Conservation (phyloP, 1,140 invertebrate genomes). For the Eurosta solidaginis region DNA sequence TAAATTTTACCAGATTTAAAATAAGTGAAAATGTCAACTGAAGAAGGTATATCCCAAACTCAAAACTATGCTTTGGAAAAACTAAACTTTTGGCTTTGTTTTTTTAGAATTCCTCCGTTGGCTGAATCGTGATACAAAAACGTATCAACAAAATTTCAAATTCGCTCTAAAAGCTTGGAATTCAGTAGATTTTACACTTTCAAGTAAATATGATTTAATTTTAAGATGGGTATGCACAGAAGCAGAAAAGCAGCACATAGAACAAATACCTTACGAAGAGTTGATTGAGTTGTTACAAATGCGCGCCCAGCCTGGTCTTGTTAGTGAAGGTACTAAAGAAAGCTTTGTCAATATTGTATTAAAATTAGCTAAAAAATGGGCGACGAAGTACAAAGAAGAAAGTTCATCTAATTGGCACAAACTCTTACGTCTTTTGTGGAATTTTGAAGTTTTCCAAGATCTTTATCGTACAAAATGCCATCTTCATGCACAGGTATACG, state of each 20-base stretch:
- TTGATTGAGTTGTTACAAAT: slow-evolving; percentile 43
- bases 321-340: slow-evolving; percentile 37
- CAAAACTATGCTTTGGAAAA: no score
- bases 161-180: slow-evolving; percentile 54
- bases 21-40: not conserved
- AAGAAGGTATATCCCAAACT: not conserved
- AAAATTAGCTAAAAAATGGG: not conserved
- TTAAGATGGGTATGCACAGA: slow-evolving; percentile 43
- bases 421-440: slow-evolving; percentile 38
- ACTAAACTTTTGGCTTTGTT: not conserved
- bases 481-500: slow-evolving; percentile 38
- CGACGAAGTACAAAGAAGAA: not conserved
- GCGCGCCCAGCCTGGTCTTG: slow-evolving; percentile 45
- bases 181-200: slow-evolving; percentile 49
- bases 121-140: slow-evolving; percentile 41
- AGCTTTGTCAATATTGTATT: slow-evolving; percentile 34
- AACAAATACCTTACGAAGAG: slow-evolving; percentile 29
- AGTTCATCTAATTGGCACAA: slow-evolving; percentile 9
- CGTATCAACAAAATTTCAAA: slow-evolving; percentile 42
- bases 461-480: slow-evolving; percentile 41
- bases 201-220: slow-evolving; percentile 50
- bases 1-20: not conserved
- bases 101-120: slow-evolving; percentile 46
- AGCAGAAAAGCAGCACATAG: not conserved
- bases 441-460: slow-evolving; percentile 49